These are phyloP conservation scores for Polyploca ridens DNA, from an alignment of 2,888 invertebrate genomes.

Conservation along the genomic window DNA sequence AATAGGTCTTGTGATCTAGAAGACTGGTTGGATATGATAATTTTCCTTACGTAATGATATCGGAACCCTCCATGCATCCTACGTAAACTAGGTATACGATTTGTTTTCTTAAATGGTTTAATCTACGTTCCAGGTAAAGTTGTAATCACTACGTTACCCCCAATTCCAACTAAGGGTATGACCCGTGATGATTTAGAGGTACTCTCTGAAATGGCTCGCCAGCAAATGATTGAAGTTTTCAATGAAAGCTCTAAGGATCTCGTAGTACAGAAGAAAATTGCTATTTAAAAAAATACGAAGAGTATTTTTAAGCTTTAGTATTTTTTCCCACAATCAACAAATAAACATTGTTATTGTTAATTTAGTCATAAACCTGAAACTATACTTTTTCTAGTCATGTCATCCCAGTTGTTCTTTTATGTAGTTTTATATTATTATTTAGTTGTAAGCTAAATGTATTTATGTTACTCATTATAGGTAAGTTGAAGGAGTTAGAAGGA, in stretches of 20 bases:
- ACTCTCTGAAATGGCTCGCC: constrained; percentile 87
- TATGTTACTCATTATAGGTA: background rate
- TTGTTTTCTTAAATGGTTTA: background rate
- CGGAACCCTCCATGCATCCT: background rate
- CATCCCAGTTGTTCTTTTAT: constrained; percentile 18
- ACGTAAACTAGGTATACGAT: background rate
- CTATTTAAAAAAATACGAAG: constrained; percentile 51
- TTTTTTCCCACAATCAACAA: background rate
- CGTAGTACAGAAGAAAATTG: constrained; percentile 75
- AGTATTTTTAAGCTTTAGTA: background rate
- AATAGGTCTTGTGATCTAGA: too few species aligned
- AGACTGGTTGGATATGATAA: too few species aligned
- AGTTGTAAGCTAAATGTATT: constrained; percentile 11
- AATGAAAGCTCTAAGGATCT: constrained; percentile 87
- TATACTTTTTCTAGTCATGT: background rate
- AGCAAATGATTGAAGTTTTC: constrained; percentile 88
- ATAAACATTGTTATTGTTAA: background rate
- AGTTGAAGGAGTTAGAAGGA: background rate
- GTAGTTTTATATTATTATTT: constrained; percentile 28
- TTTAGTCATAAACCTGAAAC: background rate
- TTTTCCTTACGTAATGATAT: too few species aligned
- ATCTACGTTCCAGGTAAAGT: constrained; percentile 86
- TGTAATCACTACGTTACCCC: constrained; percentile 90
- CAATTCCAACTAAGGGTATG: constrained; percentile 90
- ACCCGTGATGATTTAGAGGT: constrained; percentile 87